Conservation (phyloP, 2,113 vertebrate genomes). For the Psittacula cyanocephala region DNA sequence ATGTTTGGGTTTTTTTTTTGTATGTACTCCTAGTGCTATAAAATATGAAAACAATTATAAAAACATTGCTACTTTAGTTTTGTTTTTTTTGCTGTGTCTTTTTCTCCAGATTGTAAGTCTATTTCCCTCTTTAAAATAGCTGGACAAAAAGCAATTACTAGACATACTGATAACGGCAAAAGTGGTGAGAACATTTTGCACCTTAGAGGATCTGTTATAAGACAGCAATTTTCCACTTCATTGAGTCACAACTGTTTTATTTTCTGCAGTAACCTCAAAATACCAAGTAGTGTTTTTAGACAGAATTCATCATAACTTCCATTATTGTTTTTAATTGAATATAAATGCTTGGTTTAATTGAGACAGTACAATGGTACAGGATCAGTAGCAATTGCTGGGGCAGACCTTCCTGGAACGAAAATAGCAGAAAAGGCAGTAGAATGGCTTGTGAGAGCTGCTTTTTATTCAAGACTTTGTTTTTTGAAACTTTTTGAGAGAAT, state of each 20-base stretch:
- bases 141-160: constrained; percentile 60
- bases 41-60: not conserved
- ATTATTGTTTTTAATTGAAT: constrained; percentile 38
- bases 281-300: not conserved
- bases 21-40: not conserved
- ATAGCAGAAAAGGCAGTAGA: not conserved
- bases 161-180: constrained; percentile 49
- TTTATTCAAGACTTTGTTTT: not conserved
- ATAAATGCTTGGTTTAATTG: constrained; percentile 25
- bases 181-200: constrained; percentile 23
- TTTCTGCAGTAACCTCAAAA: constrained; percentile 42
- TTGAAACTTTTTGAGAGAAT: not conserved
- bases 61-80: not conserved
- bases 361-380: not conserved
- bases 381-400: not conserved
- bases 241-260: constrained; percentile 53
- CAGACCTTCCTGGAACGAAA: not conserved
- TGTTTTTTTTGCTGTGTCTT: not conserved
- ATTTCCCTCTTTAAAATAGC: not conserved
- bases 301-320: not conserved
- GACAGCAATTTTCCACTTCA: constrained; percentile 63
- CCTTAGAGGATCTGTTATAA: constrained; percentile 41
- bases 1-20: not conserved
- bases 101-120: constrained; percentile 16
- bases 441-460: not conserved